Percentiles rank a stretch among this genome's conserved stretches.
These are phyloP conservation scores for Sinocyclocheilus anshuiensis DNA, from an alignment of 2,113 vertebrate species.

Conservation along the genomic window DNA sequence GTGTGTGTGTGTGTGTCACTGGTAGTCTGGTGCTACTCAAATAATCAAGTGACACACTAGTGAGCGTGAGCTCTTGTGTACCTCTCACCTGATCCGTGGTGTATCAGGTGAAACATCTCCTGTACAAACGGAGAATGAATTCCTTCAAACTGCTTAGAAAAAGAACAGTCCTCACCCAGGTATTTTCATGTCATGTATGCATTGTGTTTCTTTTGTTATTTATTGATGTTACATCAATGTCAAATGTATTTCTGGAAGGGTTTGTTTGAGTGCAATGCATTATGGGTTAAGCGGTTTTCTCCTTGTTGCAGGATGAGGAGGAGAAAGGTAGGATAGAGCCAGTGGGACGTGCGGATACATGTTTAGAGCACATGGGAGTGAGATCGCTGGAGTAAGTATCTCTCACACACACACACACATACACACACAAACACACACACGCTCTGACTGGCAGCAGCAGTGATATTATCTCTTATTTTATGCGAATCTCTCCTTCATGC, in stretches of 20 bases:
- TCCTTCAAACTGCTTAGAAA: conserved; percentile 18
- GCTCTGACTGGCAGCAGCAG: conserved; percentile 37
- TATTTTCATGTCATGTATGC: neutral
- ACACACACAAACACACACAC: conserved; percentile 59
- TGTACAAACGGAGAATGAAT: conserved; percentile 13
- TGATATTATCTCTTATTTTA: conserved; percentile 61
- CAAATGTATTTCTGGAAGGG: neutral
- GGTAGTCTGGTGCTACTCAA: conserved; percentile 23
- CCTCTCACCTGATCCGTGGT: neutral
- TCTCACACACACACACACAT: too few species aligned
- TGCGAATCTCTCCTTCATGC: conserved; percentile 77
- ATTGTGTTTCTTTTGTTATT: neutral
- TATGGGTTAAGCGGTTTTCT: conserved; percentile 15
- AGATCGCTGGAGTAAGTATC: conserved; percentile 90
- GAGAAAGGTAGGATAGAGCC: conserved; percentile 89
- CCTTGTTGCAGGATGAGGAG: conserved; percentile 80
- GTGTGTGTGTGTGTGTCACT: conserved; percentile 15
- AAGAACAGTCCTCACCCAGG: conserved; percentile 13
- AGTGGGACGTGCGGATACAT: conserved; percentile 86
- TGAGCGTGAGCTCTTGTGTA: conserved; percentile 20
- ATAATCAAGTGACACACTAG: conserved; percentile 24
- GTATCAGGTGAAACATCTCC: conserved; percentile 14
- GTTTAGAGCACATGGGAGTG: conserved; percentile 80
- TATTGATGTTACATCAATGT: too few species aligned
- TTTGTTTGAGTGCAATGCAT: conserved; percentile 1